Base-by-base conservation (phyloP, 2,888 invertebrate genomes). In the Eledone cirrhosa region DNA sequence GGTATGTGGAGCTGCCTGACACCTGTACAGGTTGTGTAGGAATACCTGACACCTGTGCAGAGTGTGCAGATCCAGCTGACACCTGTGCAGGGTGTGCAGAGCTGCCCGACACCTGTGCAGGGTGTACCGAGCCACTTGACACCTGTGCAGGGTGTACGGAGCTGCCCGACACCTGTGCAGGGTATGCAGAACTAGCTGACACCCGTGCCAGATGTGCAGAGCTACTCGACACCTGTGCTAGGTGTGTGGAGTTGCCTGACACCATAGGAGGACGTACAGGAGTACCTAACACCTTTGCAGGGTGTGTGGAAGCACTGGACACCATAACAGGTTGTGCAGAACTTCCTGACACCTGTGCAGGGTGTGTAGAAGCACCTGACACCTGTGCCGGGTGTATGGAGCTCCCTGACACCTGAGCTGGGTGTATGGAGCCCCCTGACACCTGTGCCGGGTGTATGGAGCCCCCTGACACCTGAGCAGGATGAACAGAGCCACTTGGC, bases 1-100 rank as follows among this genome's bases (percentile, higher is more conserved):
- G 24, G 72, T 72, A 31, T 41, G 31, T 31, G 31, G 72, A 72
- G 31, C 72, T 31, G n/a, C 33, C n/a, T 72, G 72, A 41, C 72
- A 72, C 72, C 31, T 72, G 72, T 41, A n/a, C 72, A 72, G 72
- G 24, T 14, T 31, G 33, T 72, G 72, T 31, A n/a, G 72, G 31
- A 11, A n/a, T 72, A 8, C 22, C 72, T 33, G 72, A 33, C 14
- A 72, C 41, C 29, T 72, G 72, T 31, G 72, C 27, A n/a, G 72
- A 22, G 72, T 72, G 31, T 33, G 29, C 29, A 72, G 41, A 13
- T 19, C 33, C 31, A n/a, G 3, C 72, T 72, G 72, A 41, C 72
- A 72, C 72, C 72, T 72, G 33, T 22, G 31, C 72, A 22, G 72
- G 72, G 29, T 72, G 72, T 33, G 33, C n/a, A 22, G 41, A n/a